A percentile compares a stretch with the other conserved stretches of the same genome.
Evolutionary conservation across 2,888 invertebrate genomes (phyloP).

Genomic region (Trachelus troglodyta): DNA sequence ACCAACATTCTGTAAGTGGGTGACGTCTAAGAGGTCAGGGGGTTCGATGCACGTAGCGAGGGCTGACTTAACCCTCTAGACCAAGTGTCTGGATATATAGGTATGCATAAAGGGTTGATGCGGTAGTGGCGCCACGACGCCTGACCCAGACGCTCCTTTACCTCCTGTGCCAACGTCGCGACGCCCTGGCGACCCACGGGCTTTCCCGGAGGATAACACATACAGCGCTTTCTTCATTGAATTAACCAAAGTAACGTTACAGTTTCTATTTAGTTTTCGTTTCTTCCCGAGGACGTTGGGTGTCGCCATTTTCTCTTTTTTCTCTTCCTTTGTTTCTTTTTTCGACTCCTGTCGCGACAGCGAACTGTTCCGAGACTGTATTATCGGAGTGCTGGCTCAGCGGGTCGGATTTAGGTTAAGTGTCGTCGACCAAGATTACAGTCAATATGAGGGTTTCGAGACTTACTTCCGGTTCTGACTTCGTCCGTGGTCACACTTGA

Average conservation of each 20-base stretch:
- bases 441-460: slow-evolving; percentile 26
- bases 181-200: slow-evolving; percentile 17
- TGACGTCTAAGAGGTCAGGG: not conserved
- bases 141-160: slow-evolving; percentile 24
- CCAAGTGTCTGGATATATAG: not conserved
- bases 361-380: not conserved
- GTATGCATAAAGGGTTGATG: not conserved
- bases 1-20: not conserved
- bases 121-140: slow-evolving; percentile 20
- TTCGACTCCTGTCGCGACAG: not conserved
- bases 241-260: not conserved
- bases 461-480: slow-evolving; percentile 10
- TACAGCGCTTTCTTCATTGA: not conserved
- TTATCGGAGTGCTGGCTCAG: slow-evolving; percentile 5
- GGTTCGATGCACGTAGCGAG: not conserved
- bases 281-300: not conserved
- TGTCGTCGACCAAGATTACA: slow-evolving; percentile 24
- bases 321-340: not conserved
- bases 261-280: not conserved
- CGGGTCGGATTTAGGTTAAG: slow-evolving; percentile 30
- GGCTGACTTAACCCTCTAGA: not conserved
- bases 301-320: not conserved
- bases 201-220: not conserved
- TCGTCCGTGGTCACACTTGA: slow-evolving; percentile 12
- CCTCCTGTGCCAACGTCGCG: slow-evolving; percentile 17